Conservation (phyloP, 2,888 invertebrate species). For the Chrysomela aeneicollis region DNA sequence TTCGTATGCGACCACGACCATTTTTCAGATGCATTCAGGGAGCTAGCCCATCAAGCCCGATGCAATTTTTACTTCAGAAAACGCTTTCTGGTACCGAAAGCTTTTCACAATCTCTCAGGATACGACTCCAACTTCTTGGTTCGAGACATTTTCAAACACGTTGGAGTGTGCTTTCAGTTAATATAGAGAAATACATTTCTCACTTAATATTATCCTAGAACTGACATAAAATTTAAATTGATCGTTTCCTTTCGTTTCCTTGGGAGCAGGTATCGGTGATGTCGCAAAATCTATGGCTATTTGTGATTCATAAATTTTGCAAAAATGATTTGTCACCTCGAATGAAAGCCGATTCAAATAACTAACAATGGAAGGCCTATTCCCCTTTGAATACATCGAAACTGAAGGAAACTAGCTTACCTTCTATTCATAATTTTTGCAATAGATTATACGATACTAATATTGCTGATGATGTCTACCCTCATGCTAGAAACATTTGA, state of each 20-base stretch:
- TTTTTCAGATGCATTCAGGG: constrained; percentile 46
- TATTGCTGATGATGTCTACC: constrained; percentile 38
- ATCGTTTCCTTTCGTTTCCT: constrained; percentile 21
- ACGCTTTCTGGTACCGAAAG: constrained; percentile 46
- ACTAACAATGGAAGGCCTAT: constrained; percentile 11
- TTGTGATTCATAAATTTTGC: constrained; percentile 13
- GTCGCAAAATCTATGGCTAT: background rate
- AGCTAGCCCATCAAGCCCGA: constrained; percentile 44
- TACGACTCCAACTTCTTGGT: constrained; percentile 52
- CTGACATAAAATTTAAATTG: constrained; percentile 26
- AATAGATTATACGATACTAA: constrained; percentile 8
- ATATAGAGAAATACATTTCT: constrained; percentile 54
- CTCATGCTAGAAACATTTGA: constrained; percentile 46
- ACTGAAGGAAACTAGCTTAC: constrained; percentile 9
- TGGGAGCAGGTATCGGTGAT: background rate
- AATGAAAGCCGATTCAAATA: constrained; percentile 10
- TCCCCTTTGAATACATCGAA: constrained; percentile 15
- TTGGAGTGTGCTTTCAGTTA: constrained; percentile 46
- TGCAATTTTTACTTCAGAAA: constrained; percentile 53
- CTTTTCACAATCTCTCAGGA: constrained; percentile 50
- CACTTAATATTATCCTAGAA: constrained; percentile 35
- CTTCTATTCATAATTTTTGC: constrained; percentile 6
- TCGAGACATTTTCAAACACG: constrained; percentile 37
- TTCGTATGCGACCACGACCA: constrained; percentile 49
- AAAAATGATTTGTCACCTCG: constrained; percentile 1